Conservation (phyloP, 2,888 invertebrate species). For the Cremastobaeus sp. region DNA sequence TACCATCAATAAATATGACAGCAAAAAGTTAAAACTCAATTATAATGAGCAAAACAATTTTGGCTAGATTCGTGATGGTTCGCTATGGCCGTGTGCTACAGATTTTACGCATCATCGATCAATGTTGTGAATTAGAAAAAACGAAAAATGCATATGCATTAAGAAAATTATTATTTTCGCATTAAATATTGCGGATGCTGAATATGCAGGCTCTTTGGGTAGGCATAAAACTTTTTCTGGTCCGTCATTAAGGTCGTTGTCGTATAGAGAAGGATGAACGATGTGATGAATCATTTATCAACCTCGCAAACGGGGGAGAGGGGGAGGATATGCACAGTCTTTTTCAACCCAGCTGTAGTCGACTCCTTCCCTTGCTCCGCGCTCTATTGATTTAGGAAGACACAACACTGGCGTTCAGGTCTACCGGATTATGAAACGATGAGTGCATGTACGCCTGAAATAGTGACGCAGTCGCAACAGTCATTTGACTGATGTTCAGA, state of each 20-base stretch:
- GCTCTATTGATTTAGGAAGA: conserved; percentile 51
- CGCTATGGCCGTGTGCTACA: no score
- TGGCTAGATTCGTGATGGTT: no score
- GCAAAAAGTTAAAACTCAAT: no score
- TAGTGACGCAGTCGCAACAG: conserved; percentile 43
- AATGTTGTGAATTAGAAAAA: no score
- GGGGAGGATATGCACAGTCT: conserved; percentile 18
- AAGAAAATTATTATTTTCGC: no score
- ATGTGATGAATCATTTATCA: conserved; percentile 35
- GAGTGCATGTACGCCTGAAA: conserved; percentile 38
- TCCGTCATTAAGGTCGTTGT: conserved; percentile 21
- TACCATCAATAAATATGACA: no score
- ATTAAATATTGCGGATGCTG: no score
- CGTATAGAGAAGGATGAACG: conserved; percentile 22
- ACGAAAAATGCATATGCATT: conserved; percentile 18
- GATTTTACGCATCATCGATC: no score
- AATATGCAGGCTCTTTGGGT: conserved; percentile 10
- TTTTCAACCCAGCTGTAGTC: conserved; percentile 32
- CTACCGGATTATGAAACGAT: conserved; percentile 37
- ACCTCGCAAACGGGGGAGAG: background rate
- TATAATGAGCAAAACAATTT: no score
- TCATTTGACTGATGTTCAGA: conserved; percentile 15
- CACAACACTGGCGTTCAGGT: conserved; percentile 37
- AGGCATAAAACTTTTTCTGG: conserved; percentile 5
- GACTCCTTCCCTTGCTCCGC: conserved; percentile 41